Conservation (phyloP, 2,888 invertebrate species). For the Trimorus sp. region DNA sequence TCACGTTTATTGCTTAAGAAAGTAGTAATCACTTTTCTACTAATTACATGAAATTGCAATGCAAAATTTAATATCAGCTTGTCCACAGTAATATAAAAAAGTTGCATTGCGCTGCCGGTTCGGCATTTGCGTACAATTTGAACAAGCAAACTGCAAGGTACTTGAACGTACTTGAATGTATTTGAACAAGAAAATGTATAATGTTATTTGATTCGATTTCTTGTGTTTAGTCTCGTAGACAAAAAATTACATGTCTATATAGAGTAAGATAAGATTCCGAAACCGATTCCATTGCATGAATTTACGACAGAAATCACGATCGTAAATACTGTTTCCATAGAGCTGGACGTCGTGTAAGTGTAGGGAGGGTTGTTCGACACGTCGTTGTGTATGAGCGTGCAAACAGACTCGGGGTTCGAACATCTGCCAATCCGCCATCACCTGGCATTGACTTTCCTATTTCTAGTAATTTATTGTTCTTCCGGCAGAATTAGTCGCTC, state of each 20-base stretch:
- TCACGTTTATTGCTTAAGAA: constrained; percentile 54
- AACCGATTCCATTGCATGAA: no score
- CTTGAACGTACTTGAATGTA: no score
- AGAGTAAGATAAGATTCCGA: no score
- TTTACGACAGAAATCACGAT: constrained; percentile 36
- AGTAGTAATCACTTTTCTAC: constrained; percentile 55
- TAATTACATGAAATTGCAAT: constrained; percentile 54
- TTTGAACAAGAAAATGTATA: no score
- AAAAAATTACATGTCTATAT: no score
- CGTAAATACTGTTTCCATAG: constrained; percentile 52
- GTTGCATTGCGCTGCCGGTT: not conserved
- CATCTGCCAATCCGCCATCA: constrained; percentile 79
- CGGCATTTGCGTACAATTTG: not conserved
- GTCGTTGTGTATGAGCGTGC: constrained; percentile 61
- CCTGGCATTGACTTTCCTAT: constrained; percentile 76
- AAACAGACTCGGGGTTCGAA: constrained; percentile 70
- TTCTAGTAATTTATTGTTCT: constrained; percentile 75
- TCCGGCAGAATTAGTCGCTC: constrained; percentile 49
- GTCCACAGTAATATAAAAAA: constrained; percentile 41
- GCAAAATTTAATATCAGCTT: constrained; percentile 60
- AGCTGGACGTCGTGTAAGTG: constrained; percentile 42
- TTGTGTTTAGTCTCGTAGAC: no score
- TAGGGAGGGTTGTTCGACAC: constrained; percentile 66
- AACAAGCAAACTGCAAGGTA: not conserved
- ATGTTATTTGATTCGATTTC: no score